Conservation (phyloP, 2,888 invertebrate species). For the Agrotis ipsilon region DNA sequence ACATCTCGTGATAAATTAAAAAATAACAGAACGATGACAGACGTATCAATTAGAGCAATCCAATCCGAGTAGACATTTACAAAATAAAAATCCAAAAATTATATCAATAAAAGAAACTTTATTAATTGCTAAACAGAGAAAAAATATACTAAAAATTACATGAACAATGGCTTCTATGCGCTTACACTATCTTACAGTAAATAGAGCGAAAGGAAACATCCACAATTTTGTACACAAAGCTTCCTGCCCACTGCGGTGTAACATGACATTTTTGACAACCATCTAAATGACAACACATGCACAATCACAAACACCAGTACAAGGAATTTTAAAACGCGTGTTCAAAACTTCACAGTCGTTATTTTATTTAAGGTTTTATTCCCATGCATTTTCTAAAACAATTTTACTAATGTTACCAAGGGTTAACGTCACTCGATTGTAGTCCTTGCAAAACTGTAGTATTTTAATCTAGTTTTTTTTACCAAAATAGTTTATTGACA, state of each 20-base stretch:
- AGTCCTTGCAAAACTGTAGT: not conserved
- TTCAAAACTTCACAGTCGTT: no score
- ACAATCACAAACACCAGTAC: no score
- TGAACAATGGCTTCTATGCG: constrained; percentile 86
- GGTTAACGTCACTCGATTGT: no score
- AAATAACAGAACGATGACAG: no score
- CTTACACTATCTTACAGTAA: constrained; percentile 72
- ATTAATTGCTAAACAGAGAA: constrained; percentile 85
- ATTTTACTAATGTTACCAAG: not conserved
- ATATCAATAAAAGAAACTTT: constrained; percentile 87
- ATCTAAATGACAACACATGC: not conserved
- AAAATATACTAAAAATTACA: constrained; percentile 84
- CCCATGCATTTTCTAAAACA: not conserved
- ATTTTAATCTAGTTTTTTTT: not conserved
- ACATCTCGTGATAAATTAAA: no score
- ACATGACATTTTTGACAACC: constrained; percentile 19
- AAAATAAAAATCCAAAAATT: constrained; percentile 43
- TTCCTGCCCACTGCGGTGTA: constrained; percentile 39
- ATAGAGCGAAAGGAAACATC: constrained; percentile 62
- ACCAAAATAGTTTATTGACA: not conserved
- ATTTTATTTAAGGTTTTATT: not conserved
- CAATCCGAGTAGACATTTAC: not conserved
- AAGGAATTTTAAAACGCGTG: no score
- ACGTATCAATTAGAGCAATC: no score
- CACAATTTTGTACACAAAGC: constrained; percentile 66